Percentiles rank a stretch among this genome's conserved stretches.
Evolutionary conservation across 53 echinoderm and acorn worm species (phyloP).

Genomic region (Mesocentrotus franciscanus): DNA sequence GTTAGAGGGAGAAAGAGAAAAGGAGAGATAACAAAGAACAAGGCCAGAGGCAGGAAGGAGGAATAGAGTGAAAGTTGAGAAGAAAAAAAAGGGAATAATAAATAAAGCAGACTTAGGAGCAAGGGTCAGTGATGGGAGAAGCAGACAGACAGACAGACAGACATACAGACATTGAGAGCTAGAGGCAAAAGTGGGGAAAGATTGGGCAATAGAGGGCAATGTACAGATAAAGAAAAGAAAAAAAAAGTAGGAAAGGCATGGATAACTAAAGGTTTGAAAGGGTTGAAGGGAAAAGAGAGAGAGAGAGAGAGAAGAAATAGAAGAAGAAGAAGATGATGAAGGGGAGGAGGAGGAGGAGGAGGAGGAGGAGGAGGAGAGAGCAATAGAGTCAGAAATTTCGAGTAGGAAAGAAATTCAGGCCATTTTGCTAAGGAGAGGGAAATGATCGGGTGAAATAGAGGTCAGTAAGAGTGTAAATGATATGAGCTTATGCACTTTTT

Average conservation of each 20-base stretch:
- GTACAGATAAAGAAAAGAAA: too few species aligned
- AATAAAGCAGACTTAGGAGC: neutral
- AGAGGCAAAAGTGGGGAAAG: neutral
- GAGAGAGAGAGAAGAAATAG: neutral
- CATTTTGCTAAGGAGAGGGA: neutral
- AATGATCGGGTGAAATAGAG: neutral
- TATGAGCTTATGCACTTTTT: neutral
- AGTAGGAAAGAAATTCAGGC: neutral
- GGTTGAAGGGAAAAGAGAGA: too few species aligned
- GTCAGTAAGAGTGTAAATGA: neutral
- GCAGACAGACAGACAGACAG: neutral
- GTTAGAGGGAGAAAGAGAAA: neutral
- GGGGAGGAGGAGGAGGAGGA: neutral
- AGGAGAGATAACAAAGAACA: neutral
- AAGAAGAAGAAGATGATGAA: neutral
- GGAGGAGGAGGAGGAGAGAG: neutral
- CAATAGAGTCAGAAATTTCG: neutral
- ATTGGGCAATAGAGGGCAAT: too few species aligned
- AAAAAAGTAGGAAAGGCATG: too few species aligned
- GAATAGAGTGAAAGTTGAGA: neutral
- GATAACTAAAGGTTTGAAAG: neutral
- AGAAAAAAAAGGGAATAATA: neutral
- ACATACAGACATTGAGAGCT: neutral
- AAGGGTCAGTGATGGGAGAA: neutral
- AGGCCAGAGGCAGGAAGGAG: neutral